Conservation (phyloP, 2,113 vertebrate genomes). For the Tinamus guttatus region DNA sequence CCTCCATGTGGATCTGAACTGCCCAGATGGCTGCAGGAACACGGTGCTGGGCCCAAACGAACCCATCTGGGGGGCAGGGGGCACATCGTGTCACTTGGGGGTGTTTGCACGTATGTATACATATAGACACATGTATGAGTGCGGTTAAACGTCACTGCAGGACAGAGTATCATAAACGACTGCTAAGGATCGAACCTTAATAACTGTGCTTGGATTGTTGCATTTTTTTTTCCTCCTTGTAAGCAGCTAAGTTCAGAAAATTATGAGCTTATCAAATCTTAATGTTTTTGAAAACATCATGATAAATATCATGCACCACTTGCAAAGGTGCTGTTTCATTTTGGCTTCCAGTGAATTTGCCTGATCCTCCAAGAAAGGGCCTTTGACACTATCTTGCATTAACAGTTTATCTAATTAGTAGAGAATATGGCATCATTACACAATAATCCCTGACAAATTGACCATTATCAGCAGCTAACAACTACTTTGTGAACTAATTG, state of each 20-base stretch:
- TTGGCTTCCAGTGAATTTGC: neutral
- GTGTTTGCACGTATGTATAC: accelerated
- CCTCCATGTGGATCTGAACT: neutral
- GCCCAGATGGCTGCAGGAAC: neutral
- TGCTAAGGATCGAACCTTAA: neutral
- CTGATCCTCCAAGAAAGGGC: neutral
- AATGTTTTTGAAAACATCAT: constrained; percentile 22
- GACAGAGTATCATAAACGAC: neutral
- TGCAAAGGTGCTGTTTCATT: neutral
- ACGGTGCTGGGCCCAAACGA: neutral
- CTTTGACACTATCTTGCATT: constrained; percentile 44
- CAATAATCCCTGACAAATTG: constrained; percentile 68
- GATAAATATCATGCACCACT: neutral
- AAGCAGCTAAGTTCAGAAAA: neutral
- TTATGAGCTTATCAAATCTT: neutral
- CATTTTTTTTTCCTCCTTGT: neutral
- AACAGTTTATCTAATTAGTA: constrained; percentile 70
- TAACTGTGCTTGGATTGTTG: neutral
- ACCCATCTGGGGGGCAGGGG: too few species aligned
- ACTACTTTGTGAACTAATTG: constrained; percentile 68
- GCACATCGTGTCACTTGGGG: too few species aligned
- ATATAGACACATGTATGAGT: neutral
- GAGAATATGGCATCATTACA: neutral
- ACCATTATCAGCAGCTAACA: constrained; percentile 74
- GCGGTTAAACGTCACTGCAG: neutral